Conservation (phyloP, 2,888 invertebrate genomes). For the Drosophila macrospina region DNA sequence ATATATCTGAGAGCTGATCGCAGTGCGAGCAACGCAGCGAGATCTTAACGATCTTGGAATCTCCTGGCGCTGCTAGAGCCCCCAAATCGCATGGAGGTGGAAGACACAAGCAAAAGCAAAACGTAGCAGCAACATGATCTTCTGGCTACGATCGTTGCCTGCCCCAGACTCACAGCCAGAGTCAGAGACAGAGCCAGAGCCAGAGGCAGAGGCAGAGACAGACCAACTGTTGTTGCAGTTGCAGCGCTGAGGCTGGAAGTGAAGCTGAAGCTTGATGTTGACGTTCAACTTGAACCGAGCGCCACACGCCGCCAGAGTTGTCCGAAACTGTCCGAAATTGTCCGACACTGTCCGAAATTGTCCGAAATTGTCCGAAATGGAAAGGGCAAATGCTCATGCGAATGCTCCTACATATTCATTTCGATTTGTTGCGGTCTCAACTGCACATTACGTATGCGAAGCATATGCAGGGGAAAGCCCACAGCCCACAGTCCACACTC, state of each 20-base stretch:
- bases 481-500: slow-evolving; percentile 2
- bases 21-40: slow-evolving; percentile 69
- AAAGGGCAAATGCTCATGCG: slow-evolving; percentile 56
- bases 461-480: slow-evolving; percentile 67
- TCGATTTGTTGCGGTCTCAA: slow-evolving; percentile 11
- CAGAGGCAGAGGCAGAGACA: neutral
- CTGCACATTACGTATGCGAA: slow-evolving; percentile 61
- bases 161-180: neutral
- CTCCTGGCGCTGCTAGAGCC: slow-evolving; percentile 37
- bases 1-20: slow-evolving; percentile 45
- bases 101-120: slow-evolving; percentile 17
- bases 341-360: no score
- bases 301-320: slow-evolving; percentile 65
- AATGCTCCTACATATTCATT: slow-evolving; percentile 71
- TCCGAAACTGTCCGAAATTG: slow-evolving; percentile 45
- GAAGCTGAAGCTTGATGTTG: slow-evolving; percentile 9
- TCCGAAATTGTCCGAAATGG: slow-evolving; percentile 47
- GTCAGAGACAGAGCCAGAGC: no score
- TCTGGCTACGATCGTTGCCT: slow-evolving; percentile 52
- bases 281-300: slow-evolving; percentile 40
- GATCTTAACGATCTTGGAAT: slow-evolving; percentile 76
- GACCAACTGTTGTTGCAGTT: slow-evolving; percentile 16
- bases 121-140: slow-evolving; percentile 48
- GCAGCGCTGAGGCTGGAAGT: slow-evolving; percentile 14
- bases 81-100: slow-evolving; percentile 23